Evolutionary conservation across 2,888 invertebrate species (phyloP).

Genomic region (Troides aeacus): DNA sequence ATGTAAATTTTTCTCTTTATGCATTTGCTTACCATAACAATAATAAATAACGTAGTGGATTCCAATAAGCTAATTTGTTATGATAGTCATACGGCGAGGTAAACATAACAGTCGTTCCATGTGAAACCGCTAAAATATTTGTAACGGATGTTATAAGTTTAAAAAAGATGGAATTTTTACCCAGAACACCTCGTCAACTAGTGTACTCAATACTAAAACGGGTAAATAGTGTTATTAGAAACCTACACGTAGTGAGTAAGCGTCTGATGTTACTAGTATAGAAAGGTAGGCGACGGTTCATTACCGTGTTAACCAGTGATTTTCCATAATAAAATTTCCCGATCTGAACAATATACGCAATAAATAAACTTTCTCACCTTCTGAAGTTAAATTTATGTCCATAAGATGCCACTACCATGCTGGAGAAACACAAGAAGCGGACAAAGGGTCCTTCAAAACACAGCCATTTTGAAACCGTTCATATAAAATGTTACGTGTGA

Average conservation of each 20-base stretch:
- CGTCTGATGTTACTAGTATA: conserved; percentile 67
- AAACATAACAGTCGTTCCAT: conserved; percentile 24
- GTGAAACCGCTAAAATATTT: conserved; percentile 15
- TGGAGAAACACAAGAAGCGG: conserved; percentile 82
- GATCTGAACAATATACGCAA: conserved; percentile 44
- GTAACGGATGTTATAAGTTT: conserved; percentile 8
- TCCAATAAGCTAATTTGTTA: conserved; percentile 30
- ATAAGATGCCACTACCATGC: conserved; percentile 85
- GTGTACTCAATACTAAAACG: conserved; percentile 47
- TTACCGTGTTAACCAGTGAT: conserved; percentile 68
- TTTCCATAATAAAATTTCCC: conserved; percentile 61
- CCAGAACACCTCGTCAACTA: conserved; percentile 39
- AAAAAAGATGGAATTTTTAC: background rate
- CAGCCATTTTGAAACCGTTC: conserved; percentile 85
- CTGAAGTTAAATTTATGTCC: conserved; percentile 81
- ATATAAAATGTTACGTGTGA: conserved; percentile 76
- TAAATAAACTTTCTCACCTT: conserved; percentile 77
- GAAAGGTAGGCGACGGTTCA: conserved; percentile 69
- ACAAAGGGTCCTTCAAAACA: conserved; percentile 85
- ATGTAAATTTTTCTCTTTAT: background rate
- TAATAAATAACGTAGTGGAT: conserved; percentile 24
- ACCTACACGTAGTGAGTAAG: conserved; percentile 73
- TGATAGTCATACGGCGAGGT: conserved; percentile 28
- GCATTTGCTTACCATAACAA: conserved; percentile 16
- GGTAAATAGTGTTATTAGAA: conserved; percentile 64